Conservation (phyloP, 2,113 vertebrate species). For the Engystomops pustulosus region DNA sequence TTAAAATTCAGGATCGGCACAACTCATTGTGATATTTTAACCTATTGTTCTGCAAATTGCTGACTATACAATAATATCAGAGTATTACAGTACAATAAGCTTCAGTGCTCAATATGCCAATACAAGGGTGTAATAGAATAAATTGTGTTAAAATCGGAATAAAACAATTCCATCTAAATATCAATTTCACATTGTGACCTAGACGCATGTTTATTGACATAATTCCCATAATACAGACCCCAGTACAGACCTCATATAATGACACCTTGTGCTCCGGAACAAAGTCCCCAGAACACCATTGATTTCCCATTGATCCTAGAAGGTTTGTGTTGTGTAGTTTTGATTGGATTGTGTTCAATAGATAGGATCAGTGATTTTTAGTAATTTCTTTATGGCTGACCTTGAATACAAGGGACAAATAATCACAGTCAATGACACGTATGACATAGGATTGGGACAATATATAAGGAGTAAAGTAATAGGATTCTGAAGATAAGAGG, state of each 20-base stretch:
- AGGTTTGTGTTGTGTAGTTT: constrained; percentile 3
- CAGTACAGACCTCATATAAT: neutral
- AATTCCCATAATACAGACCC: neutral
- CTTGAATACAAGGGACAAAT: neutral
- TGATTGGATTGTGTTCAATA: neutral
- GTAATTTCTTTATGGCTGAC: neutral
- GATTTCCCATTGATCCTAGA: neutral
- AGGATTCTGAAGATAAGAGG: too few relatives aligned
- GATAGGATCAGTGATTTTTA: neutral
- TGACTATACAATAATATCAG: neutral
- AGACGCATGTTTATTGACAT: neutral
- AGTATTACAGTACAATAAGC: neutral
- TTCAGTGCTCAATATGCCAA: neutral
- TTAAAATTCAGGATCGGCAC: too few relatives aligned
- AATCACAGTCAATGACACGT: neutral
- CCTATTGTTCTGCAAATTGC: neutral
- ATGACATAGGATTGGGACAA: neutral
- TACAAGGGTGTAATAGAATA: neutral
- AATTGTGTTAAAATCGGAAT: neutral
- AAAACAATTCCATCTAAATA: neutral
- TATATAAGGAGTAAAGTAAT: too few relatives aligned
- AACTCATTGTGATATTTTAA: too few relatives aligned
- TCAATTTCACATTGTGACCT: neutral
- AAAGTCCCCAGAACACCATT: neutral
- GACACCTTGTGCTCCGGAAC: neutral